Evolutionary conservation across 1,140 invertebrate genomes (phyloP), one percentile per base, ranked within the genome.

Genomic region (Yoshiicerus persimilis): DNA sequence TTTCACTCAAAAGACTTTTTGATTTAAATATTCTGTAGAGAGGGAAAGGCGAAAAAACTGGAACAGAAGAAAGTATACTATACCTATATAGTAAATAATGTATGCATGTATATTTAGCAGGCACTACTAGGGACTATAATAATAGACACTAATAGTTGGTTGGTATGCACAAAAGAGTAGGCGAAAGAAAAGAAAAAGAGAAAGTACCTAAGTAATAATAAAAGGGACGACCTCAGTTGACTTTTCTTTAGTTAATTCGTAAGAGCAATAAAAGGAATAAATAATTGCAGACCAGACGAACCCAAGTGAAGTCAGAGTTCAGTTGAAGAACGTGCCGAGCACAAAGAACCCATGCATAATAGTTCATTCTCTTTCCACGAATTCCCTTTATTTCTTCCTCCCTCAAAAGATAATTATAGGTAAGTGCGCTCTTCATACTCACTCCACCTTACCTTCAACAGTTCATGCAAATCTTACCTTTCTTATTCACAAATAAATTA

Each of bases 201-300:
- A 30, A 3, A 32, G 30, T 5, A 30, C 27, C 4, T 32, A 32
- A 32, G 27, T 25, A 80, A 36, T 38, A 80, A 80, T 80, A 38
- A 80, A 80, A 80, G 64, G 23, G 34, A n/a, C 10, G 70, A 38
- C 75, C 23, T 32, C 13, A 4, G 20, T 38, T 80, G 34, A 80
- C 30, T 80, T 80, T 80, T 80, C 75, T 80, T 56, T 80, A 70
- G 66, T 80, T 80, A 80, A 80, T 38, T 80, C 75, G 32, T 80
- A 38, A 36, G 75, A 80, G 75, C 34, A 80, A 80, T 80, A 80
- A 80, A 80, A 32, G 34, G 75, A 80, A 80, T 80, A 80, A 80
- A 80, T 80, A 80, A 80, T 80, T 80, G 75, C 34, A 80, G 75
- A 38, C 27, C 64, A 70, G 64, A 47, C 41, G 41, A 47, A 20